These are phyloP conservation scores for Oegoconia quadripuncta DNA, from an alignment of 2,888 invertebrate species.

Conservation along the genomic window DNA sequence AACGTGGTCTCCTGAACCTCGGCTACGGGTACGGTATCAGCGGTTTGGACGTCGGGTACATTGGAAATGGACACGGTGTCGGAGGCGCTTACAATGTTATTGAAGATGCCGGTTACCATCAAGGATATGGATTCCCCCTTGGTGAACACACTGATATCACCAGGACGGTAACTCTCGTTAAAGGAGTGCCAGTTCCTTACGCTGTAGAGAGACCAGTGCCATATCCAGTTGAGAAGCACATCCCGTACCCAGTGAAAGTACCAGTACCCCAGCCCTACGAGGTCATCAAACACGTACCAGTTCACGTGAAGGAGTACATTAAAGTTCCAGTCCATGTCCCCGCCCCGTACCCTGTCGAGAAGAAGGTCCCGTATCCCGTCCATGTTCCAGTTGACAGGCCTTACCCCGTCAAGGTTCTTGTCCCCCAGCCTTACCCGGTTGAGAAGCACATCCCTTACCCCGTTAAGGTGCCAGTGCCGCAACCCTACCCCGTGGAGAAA, in stretches of 20 bases:
- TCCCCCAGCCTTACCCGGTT: constrained; percentile 89
- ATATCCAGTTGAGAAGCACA: constrained; percentile 82
- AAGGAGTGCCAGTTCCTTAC: constrained; percentile 82
- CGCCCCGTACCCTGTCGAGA: constrained; percentile 88
- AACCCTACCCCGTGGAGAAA: constrained; percentile 88
- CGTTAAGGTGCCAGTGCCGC: constrained; percentile 86
- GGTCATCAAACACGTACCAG: constrained; percentile 83
- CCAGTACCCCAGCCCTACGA: constrained; percentile 85
- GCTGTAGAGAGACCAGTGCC: constrained; percentile 82
- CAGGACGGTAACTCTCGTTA: constrained; percentile 82
- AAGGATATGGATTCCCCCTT: constrained; percentile 46
- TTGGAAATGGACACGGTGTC: constrained; percentile 80
- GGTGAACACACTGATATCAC: constrained; percentile 74
- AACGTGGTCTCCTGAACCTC: constrained; percentile 87
- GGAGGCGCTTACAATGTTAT: constrained; percentile 74
- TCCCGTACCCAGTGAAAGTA: constrained; percentile 84
- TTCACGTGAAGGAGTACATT: constrained; percentile 87
- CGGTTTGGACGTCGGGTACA: constrained; percentile 86
- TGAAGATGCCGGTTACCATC: constrained; percentile 43
- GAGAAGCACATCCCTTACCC: constrained; percentile 87
- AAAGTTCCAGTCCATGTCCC: constrained; percentile 89
- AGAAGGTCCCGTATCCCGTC: constrained; percentile 85
- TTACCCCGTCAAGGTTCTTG: constrained; percentile 87
- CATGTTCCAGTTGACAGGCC: constrained; percentile 87
- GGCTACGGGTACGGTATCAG: constrained; percentile 89